Evolutionary conservation across 2,888 invertebrate species (phyloP).

Genomic region (Acanthosoma haemorrhoidale): DNA sequence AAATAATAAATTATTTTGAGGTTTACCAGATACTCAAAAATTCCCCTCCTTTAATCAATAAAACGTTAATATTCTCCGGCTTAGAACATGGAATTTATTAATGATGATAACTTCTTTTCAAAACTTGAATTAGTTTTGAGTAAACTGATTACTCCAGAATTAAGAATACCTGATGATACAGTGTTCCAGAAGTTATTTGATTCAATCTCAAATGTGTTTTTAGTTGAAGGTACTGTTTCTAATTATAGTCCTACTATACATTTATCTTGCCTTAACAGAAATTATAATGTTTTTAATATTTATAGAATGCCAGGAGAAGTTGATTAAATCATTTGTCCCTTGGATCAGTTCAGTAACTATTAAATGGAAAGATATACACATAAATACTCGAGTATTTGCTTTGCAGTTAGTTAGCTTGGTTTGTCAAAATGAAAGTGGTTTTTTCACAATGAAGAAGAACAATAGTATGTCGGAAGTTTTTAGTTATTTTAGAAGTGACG

Average conservation of each 20-base stretch:
- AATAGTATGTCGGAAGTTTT: not conserved
- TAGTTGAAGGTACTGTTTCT: not conserved
- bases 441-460: not conserved
- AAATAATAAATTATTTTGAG: too few species aligned
- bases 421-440: conserved; percentile 5
- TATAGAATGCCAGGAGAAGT: not conserved
- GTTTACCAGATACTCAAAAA: too few species aligned
- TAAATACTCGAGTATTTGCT: conserved; percentile 22
- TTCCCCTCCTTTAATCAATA: too few species aligned
- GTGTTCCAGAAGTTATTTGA: conserved; percentile 32
- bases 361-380: conserved; percentile 16
- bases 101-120: conserved; percentile 14
- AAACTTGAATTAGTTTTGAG: conserved; percentile 33
- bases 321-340: conserved; percentile 5
- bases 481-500: not conserved
- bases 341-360: conserved; percentile 26
- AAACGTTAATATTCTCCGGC: too few species aligned
- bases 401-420: conserved; percentile 28
- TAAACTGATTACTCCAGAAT: conserved; percentile 24
- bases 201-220: conserved; percentile 2
- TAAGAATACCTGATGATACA: conserved; percentile 34
- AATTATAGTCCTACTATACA: not conserved
- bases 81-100: not conserved
- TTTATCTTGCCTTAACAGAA: not conserved
- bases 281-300: not conserved